Evolutionary conservation across 2,113 vertebrate species (phyloP).

Genomic region (Lutjanus erythropterus): DNA sequence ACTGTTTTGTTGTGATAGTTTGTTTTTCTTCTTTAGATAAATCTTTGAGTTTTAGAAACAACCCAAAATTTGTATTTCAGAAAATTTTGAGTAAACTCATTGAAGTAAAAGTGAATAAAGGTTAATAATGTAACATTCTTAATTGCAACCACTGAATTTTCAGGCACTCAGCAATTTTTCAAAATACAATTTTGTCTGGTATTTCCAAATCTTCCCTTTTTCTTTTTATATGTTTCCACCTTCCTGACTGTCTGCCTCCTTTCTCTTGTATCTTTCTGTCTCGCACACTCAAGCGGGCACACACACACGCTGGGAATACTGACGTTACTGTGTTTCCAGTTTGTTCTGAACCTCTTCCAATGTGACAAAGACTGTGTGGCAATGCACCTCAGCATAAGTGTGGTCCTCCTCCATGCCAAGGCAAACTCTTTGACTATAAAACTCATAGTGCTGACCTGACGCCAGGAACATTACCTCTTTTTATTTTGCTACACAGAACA

Average conservation of each 20-base stretch:
- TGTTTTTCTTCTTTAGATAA: too few relatives aligned
- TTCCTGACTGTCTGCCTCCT: conserved; percentile 45
- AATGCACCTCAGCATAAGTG: conserved; percentile 81
- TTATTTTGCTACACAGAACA: conserved; percentile 74
- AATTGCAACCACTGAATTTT: too few relatives aligned
- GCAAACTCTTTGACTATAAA: conserved; percentile 84
- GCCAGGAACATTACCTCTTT: conserved; percentile 86
- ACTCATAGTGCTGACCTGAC: conserved; percentile 75
- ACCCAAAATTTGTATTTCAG: too few relatives aligned
- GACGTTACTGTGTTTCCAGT: conserved; percentile 84
- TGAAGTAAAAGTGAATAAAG: too few relatives aligned
- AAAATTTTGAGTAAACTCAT: too few relatives aligned
- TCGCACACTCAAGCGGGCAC: conserved; percentile 39
- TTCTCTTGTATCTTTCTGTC: conserved; percentile 51
- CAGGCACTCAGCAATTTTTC: too few relatives aligned
- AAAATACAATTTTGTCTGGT: too few relatives aligned
- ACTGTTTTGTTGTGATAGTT: too few relatives aligned
- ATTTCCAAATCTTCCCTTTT: conserved; percentile 33
- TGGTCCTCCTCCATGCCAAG: conserved; percentile 81
- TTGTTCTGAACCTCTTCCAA: conserved; percentile 83
- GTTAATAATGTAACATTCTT: too few relatives aligned
- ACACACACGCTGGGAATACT: conserved; percentile 75
- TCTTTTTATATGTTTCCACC: conserved; percentile 24
- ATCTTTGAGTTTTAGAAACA: too few relatives aligned
- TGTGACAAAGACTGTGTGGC: conserved; percentile 85